phyloP scores from a whole-genome alignment of 2,113 vertebrate species.

The Panurus biarmicus region DNA sequence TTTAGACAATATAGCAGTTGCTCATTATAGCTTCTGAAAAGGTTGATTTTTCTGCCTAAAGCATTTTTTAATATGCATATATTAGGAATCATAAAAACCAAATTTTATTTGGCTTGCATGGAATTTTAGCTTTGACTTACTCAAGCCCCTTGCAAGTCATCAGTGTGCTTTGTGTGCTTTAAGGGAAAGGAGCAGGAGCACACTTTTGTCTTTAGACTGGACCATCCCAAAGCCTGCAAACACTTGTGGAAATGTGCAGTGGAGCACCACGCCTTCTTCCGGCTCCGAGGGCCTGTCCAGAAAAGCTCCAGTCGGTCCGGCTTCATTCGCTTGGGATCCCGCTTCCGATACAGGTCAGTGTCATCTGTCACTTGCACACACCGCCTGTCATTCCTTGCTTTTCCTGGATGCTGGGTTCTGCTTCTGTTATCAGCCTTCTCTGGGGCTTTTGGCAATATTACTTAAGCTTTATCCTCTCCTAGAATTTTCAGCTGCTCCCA shows the following conservation, averaged over 20 bases:
- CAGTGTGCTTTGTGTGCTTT: constrained; percentile 10
- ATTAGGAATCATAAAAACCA: not conserved
- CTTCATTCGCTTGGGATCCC: constrained; percentile 94
- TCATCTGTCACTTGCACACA: rapidly evolving
- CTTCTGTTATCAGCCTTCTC: not conserved
- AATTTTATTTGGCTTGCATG: not conserved
- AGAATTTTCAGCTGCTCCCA: not conserved
- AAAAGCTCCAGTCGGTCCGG: constrained; percentile 82
- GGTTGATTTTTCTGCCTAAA: not conserved
- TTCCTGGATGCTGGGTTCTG: not conserved
- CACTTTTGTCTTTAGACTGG: constrained; percentile 95
- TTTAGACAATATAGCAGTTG: not conserved
- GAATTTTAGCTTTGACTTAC: not conserved
- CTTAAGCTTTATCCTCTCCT: not conserved
- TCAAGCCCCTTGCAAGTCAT: not conserved
- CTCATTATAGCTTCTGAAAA: not conserved
- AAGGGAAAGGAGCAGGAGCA: constrained; percentile 99
- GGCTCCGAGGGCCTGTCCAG: constrained; percentile 89
- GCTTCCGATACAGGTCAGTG: constrained; percentile 92
- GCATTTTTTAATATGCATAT: not conserved
- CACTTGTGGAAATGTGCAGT: constrained; percentile 98
- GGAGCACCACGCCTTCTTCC: constrained; percentile 96
- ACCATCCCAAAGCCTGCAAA: constrained; percentile 97
- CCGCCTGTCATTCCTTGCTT: not conserved
- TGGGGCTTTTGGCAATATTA: not conserved